Percentiles rank a stretch among this genome's conserved stretches.
These are phyloP conservation scores for Sorex araneus DNA, from an alignment of 2,113 vertebrate genomes.

Conservation along the genomic window DNA sequence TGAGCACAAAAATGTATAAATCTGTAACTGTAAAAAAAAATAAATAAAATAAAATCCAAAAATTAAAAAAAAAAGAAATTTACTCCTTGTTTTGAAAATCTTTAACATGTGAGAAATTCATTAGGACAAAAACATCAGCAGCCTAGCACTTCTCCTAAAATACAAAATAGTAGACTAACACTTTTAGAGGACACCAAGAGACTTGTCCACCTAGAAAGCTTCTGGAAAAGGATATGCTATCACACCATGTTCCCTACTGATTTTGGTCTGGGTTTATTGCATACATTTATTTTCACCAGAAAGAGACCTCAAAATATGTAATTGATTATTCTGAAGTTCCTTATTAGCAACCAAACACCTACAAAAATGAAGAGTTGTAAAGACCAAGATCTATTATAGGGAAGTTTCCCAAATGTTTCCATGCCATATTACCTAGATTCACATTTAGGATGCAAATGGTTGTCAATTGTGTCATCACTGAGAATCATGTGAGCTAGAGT, in stretches of 20 bases:
- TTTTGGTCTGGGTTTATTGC: background rate
- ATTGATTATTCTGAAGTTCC: background rate
- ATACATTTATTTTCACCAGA: conserved; percentile 2
- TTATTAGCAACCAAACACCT: background rate
- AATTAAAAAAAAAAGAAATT: conserved; percentile 27
- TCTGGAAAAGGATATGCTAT: background rate
- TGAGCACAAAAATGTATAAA: too few species aligned
- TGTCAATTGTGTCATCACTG: background rate
- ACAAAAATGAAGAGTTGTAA: conserved; percentile 7
- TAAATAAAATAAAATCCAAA: too few species aligned
- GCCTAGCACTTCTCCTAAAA: background rate
- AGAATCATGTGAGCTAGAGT: background rate
- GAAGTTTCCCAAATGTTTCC: background rate
- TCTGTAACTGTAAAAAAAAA: too few species aligned
- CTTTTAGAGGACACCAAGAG: background rate
- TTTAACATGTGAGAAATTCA: background rate
- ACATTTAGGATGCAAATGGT: background rate
- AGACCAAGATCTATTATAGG: conserved; percentile 15
- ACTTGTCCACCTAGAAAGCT: background rate
- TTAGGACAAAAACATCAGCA: background rate
- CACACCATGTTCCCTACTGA: background rate
- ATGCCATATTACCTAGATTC: background rate
- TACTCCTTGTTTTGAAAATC: background rate
- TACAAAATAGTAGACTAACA: background rate
- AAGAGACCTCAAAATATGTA: conserved; percentile 28